Conservation (phyloP, 2,888 invertebrate species). For the Psococerastis gibbosa region DNA sequence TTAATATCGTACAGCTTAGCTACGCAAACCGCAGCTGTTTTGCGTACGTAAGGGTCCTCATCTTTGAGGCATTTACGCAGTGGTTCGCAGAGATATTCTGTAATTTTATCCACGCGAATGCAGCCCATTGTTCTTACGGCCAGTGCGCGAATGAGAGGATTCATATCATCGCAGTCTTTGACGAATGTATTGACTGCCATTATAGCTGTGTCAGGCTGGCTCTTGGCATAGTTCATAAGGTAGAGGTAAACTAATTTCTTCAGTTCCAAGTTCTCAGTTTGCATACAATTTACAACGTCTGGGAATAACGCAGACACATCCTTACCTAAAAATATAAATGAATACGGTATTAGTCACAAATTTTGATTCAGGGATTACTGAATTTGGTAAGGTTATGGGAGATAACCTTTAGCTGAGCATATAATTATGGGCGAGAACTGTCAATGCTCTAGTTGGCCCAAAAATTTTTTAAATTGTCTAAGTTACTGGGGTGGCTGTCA, state of each 20-base stretch:
- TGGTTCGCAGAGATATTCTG: conserved; percentile 97
- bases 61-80: conserved; percentile 85
- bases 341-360: too few relatives aligned
- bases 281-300: conserved; percentile 99
- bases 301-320: conserved; percentile 97
- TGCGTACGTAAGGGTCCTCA: conserved; percentile 93
- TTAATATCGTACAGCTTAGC: conserved; percentile 97
- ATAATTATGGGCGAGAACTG: too few relatives aligned
- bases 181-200: conserved; percentile 99
- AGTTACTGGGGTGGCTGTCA: too few relatives aligned
- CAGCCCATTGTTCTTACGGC: conserved; percentile 99
- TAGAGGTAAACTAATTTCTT: conserved; percentile 98
- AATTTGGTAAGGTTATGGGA: too few relatives aligned
- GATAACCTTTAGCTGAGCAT: too few relatives aligned
- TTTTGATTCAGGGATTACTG: too few relatives aligned
- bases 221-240: conserved; percentile 99
- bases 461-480: too few relatives aligned
- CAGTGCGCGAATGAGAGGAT: conserved; percentile 92
- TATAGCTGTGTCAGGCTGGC: conserved; percentile 99
- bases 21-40: conserved; percentile 98
- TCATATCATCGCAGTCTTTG: conserved; percentile 99
- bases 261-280: conserved; percentile 95
- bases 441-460: too few relatives aligned
- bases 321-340: too few relatives aligned
- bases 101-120: conserved; percentile 98